Base-by-base conservation (phyloP, 2,797 vertebrate genomes). In the Tiaroga cobitis region DNA sequence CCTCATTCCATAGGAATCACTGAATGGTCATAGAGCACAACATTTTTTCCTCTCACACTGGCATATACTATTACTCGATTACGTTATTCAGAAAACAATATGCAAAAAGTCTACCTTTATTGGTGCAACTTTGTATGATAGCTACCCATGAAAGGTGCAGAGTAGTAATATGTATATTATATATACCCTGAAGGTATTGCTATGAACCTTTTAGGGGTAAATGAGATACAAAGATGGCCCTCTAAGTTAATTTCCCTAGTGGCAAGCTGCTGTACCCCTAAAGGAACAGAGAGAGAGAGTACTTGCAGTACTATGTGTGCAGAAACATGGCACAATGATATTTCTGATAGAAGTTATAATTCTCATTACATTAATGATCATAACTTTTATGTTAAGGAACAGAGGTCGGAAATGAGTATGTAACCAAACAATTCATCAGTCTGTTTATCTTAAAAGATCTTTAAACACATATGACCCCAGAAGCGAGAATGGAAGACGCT, bases 391-490 rank as follows among this genome's bases (percentile, higher is more conserved):
- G 74, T 69, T 41, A 1, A 41, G 19, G 11, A 77, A n/a, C 73
- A 29, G 21, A 49, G 24, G 63, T 68, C 24, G 2, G 18, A 68
- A 68, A 76, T 43, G 1, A 68, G 37, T 78, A 32, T 39, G 6
- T 59, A 41, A 34, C 24, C n/a, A 41, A 37, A 46, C 29, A 19
- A 29, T 67, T 67, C 39, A 34, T 81, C 43, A 34, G 16, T 51
- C 34, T 69, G 82, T 77, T 77, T 77, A 77, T 69, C 9, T 49
- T 61, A 61, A 56, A 73, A 75, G 29, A 49, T 76, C 43, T 34
- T 59, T 19, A 59, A 79, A 39, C 13, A 59, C 51, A 68, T 37
- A 78, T 89, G 83, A 85, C 80, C 75, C 73, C 72, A 70, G 76
- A 86, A 84, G 49, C 79, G 39, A 10, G 51, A 78, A 81, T 67